phyloP scores from a whole-genome alignment of 2,888 invertebrate species.

The Adelphocoris suturalis region DNA sequence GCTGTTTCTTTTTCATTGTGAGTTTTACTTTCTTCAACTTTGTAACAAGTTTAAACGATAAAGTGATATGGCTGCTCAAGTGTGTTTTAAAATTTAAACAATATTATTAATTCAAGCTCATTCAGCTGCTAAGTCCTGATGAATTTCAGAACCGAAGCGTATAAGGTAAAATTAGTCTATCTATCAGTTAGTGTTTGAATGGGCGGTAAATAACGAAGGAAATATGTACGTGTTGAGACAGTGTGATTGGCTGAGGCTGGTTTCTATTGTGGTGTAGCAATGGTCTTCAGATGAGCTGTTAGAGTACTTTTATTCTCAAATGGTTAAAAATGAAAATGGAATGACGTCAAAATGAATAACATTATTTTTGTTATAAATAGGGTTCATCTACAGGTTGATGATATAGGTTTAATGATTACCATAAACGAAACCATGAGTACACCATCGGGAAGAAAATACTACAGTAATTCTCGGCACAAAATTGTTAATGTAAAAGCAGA shows the following conservation, averaged over 20 bases:
- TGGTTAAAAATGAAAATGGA: no score
- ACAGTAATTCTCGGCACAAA: no score
- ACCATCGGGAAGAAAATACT: no score
- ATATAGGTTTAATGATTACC: no score
- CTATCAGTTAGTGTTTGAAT: not conserved
- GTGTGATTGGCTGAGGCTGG: not conserved
- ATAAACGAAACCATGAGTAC: no score
- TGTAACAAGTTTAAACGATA: not conserved
- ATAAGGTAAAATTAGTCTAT: not conserved
- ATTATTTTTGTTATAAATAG: no score
- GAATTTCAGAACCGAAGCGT: constrained; percentile 9
- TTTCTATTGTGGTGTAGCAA: not conserved
- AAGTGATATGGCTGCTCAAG: constrained; percentile 23
- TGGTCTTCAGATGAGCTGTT: not conserved
- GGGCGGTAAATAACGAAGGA: not conserved
- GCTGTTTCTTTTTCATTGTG: not conserved
- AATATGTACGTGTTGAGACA: not conserved
- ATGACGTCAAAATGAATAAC: no score
- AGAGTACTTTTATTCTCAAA: no score
- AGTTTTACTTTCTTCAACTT: not conserved
- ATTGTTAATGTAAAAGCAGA: no score
- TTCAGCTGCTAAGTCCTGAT: constrained; percentile 25
- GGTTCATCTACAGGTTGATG: no score
- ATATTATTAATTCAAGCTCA: not conserved
- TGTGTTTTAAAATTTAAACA: constrained; percentile 1